phyloP scores from a whole-genome alignment of 2,888 invertebrate genomes.

The Hypselothyrea guttata region DNA sequence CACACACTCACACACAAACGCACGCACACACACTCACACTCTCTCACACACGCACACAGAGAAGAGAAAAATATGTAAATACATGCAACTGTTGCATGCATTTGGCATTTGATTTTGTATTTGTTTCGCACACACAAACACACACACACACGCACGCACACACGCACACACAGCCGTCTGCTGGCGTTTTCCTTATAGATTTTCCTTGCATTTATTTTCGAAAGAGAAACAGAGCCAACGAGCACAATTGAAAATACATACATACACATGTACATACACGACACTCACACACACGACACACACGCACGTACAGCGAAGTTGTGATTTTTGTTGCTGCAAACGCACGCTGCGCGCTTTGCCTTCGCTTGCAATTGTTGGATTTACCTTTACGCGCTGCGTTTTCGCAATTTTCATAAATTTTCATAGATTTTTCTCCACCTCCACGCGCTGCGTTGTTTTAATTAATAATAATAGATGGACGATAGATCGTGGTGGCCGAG shows the following conservation, averaged over 20 bases:
- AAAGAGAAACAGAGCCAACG: slow-evolving; percentile 59
- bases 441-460: slow-evolving; percentile 61
- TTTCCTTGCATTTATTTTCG: slow-evolving; percentile 49
- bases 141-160: slow-evolving; percentile 49
- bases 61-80: slow-evolving; percentile 57
- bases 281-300: slow-evolving; percentile 29
- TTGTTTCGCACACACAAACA: slow-evolving; percentile 38
- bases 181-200: slow-evolving; percentile 41
- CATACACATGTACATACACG: slow-evolving; percentile 37
- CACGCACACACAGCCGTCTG: slow-evolving; percentile 47
- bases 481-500: slow-evolving; percentile 50
- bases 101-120: slow-evolving; percentile 59
- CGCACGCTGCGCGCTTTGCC: slow-evolving; percentile 52
- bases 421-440: slow-evolving; percentile 59
- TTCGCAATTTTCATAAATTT: slow-evolving; percentile 61
- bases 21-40: slow-evolving; percentile 15
- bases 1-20: slow-evolving; percentile 10
- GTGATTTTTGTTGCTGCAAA: slow-evolving; percentile 58
- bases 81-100: slow-evolving; percentile 42
- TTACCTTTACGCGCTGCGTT: slow-evolving; percentile 56
- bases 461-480: slow-evolving; percentile 58
- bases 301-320: slow-evolving; percentile 41
- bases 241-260: slow-evolving; percentile 72
- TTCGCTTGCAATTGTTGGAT: slow-evolving; percentile 44
- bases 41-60: slow-evolving; percentile 34